Percentiles rank a stretch among this genome's conserved stretches.
Conservation (phyloP, 2,797 vertebrate genomes). For the Pangasius sanitwongsei region DNA sequence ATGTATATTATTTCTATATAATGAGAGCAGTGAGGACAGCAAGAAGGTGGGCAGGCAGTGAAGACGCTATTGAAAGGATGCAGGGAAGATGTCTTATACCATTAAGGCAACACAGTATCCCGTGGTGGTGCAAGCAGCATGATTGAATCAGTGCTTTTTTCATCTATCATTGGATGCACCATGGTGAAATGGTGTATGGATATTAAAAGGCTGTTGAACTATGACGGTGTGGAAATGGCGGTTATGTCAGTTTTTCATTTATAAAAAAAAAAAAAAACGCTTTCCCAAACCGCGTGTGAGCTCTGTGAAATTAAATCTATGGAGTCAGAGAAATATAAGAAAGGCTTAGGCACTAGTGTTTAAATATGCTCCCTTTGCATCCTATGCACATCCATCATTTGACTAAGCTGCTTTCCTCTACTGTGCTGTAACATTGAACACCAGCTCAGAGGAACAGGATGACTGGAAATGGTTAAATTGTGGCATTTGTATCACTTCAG, state of each 20-base stretch:
- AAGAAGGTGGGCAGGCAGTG: slow-evolving; percentile 12
- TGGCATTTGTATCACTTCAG: slow-evolving; percentile 46
- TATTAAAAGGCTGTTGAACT: slow-evolving; percentile 39
- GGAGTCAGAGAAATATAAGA: slow-evolving; percentile 39
- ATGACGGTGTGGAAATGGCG: slow-evolving; percentile 22
- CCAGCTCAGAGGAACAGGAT: slow-evolving; percentile 34
- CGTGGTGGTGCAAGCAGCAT: background rate
- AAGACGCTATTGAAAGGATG: slow-evolving; percentile 39
- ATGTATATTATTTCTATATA: slow-evolving; percentile 42
- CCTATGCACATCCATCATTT: slow-evolving; percentile 42
- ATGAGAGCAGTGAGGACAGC: slow-evolving; percentile 32
- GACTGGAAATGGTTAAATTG: slow-evolving; percentile 49
- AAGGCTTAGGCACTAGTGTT: slow-evolving; percentile 41
- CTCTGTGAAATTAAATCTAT: slow-evolving; percentile 35
- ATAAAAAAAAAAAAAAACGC: slow-evolving; percentile 1
- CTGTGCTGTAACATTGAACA: slow-evolving; percentile 45
- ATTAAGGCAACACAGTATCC: slow-evolving; percentile 29
- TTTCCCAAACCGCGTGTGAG: slow-evolving; percentile 29
- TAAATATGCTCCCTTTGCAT: slow-evolving; percentile 47
- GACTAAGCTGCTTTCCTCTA: slow-evolving; percentile 54
- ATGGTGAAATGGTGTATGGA: slow-evolving; percentile 31
- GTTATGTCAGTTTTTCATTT: slow-evolving; percentile 37
- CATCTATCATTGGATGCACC: slow-evolving; percentile 29
- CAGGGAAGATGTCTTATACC: slow-evolving; percentile 20
- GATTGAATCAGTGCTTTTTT: slow-evolving; percentile 24